Evolutionary conservation across 2,888 invertebrate genomes (phyloP).

Genomic region (Ophion obscuratus): DNA sequence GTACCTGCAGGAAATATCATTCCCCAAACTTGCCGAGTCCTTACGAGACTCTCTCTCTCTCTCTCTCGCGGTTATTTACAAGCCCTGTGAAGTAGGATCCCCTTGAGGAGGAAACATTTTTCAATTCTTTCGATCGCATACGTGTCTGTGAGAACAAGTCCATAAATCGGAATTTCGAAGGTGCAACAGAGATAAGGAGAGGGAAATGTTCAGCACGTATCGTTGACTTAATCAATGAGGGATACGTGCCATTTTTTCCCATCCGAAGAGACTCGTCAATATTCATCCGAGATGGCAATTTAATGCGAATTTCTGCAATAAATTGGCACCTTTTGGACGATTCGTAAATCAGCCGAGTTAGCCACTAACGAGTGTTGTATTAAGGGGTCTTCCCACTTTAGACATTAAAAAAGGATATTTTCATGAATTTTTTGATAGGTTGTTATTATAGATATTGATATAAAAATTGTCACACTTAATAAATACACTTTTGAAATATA

Average conservation of each 20-base stretch:
- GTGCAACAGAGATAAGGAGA: neutral
- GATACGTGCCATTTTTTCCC: neutral
- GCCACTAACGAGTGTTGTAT: slow-evolving; percentile 69
- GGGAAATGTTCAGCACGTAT: slow-evolving; percentile 3
- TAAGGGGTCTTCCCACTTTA: slow-evolving; percentile 11
- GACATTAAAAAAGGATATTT: too few relatives aligned
- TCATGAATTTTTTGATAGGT: too few relatives aligned
- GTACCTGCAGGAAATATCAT: slow-evolving; percentile 32
- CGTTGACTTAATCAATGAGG: slow-evolving; percentile 4
- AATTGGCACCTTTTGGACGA: neutral
- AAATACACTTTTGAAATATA: too few relatives aligned
- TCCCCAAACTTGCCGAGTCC: slow-evolving; percentile 51
- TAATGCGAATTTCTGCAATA: neutral
- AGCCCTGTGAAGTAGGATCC: neutral
- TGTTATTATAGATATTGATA: too few relatives aligned
- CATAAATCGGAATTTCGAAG: slow-evolving; percentile 9
- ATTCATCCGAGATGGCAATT: slow-evolving; percentile 20
- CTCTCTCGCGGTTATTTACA: slow-evolving; percentile 26
- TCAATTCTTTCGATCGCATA: slow-evolving; percentile 15
- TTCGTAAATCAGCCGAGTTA: slow-evolving; percentile 49
- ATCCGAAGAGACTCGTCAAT: neutral
- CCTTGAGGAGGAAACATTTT: slow-evolving; percentile 36
- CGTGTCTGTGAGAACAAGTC: neutral
- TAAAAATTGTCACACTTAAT: too few relatives aligned
- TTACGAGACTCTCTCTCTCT: slow-evolving; percentile 8